Percentiles rank a stretch among this genome's conserved stretches.
These are phyloP conservation scores for Salarias fasciatus DNA, from an alignment of 2,797 vertebrate species.

Conservation along the genomic window DNA sequence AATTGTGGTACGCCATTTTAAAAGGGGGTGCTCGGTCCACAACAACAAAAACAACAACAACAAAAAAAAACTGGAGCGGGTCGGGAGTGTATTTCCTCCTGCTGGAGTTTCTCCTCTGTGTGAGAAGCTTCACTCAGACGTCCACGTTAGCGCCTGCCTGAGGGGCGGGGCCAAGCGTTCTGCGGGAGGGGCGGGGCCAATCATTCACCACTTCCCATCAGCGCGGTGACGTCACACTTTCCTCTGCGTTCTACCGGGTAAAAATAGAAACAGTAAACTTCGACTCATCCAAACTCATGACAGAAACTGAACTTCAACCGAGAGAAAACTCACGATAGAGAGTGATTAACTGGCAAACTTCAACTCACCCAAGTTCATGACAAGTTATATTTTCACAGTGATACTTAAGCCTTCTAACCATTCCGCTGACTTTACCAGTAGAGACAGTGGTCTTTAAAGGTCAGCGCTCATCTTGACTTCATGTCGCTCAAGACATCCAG, in stretches of 20 bases:
- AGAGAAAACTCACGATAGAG: too few relatives aligned
- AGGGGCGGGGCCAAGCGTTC: constrained; percentile 76
- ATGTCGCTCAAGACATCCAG: too few relatives aligned
- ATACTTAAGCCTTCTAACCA: too few relatives aligned
- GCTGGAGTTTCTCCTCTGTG: constrained; percentile 39
- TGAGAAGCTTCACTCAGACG: constrained; percentile 52
- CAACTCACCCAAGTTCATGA: too few relatives aligned
- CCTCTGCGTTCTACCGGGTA: background rate
- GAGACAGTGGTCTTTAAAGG: too few relatives aligned
- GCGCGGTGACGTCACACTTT: constrained; percentile 62
- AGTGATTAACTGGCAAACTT: too few relatives aligned
- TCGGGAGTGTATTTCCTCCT: constrained; percentile 21
- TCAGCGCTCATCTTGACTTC: too few relatives aligned
- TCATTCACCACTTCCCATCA: constrained; percentile 57
- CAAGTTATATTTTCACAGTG: too few relatives aligned
- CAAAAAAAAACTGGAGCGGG: constrained; percentile 4
- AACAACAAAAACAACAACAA: too few relatives aligned
- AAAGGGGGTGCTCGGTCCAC: constrained; percentile 29
- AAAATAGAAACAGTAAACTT: constrained; percentile 37
- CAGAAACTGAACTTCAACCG: background rate
- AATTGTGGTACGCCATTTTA: constrained; percentile 85
- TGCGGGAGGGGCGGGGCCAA: constrained; percentile 73
- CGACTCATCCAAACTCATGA: background rate
- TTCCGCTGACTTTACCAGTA: too few relatives aligned
- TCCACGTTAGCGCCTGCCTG: constrained; percentile 37